These are phyloP conservation scores for Podarcis lilfordi DNA, from an alignment of 2,797 vertebrate genomes.

Conservation along the genomic window DNA sequence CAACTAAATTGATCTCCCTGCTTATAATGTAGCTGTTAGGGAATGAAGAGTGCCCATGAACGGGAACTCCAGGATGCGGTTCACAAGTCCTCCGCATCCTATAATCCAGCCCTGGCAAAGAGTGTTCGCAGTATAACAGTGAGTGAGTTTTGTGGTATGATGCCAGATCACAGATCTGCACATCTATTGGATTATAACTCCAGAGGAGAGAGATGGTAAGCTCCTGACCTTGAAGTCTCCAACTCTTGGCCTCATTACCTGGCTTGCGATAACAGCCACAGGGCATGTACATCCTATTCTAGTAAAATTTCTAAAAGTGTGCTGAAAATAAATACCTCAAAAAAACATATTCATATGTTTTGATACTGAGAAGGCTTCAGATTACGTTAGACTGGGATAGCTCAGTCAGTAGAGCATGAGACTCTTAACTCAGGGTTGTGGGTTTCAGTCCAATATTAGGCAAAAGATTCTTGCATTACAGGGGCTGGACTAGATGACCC, in stretches of 20 bases:
- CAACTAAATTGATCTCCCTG: background rate
- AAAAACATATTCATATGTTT: background rate
- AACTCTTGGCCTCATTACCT: background rate
- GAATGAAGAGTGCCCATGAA: background rate
- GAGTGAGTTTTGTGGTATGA: background rate
- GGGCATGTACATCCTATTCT: background rate
- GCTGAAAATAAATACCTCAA: background rate
- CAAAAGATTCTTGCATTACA: no score
- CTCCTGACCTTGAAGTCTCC: background rate
- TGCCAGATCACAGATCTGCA: background rate
- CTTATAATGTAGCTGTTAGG: no score
- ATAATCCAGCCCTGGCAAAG: background rate
- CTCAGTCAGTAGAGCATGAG: no score
- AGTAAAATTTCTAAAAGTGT: background rate
- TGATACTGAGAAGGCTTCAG: background rate
- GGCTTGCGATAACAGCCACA: background rate
- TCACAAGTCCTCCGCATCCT: background rate
- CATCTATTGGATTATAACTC: background rate
- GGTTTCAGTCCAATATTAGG: no score
- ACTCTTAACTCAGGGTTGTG: no score
- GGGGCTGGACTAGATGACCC: no score
- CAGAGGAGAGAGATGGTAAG: background rate
- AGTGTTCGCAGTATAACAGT: background rate
- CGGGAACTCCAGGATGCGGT: background rate
- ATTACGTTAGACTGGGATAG: no score